Percentiles rank a stretch among this genome's conserved stretches.
phyloP scores from a whole-genome alignment of 2,797 vertebrate genomes.

The Psittacula derbiana region DNA sequence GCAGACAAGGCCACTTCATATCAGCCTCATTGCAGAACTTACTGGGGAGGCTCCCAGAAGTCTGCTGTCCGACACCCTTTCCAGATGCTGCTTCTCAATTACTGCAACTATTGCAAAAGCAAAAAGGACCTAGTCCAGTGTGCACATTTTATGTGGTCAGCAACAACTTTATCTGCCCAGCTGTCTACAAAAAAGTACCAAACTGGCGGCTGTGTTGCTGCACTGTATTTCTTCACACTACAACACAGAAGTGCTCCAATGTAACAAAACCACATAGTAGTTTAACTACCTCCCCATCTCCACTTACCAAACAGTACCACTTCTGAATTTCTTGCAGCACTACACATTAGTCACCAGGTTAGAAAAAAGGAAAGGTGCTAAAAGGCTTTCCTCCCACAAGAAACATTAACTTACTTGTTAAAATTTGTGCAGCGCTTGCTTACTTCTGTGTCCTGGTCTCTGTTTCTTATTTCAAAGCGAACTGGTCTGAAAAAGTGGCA shows the following conservation, averaged over 20 bases:
- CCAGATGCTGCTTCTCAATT: background rate
- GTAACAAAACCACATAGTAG: background rate
- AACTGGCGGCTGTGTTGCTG: background rate
- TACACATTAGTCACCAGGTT: background rate
- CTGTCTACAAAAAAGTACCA: background rate
- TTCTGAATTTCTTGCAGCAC: background rate
- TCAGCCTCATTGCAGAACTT: background rate
- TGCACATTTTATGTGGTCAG: rapidly evolving
- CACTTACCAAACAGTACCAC: background rate
- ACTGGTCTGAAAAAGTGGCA: background rate
- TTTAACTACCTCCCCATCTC: background rate
- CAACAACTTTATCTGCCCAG: background rate
- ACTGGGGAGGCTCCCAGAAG: rapidly evolving
- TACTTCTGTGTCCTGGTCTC: background rate
- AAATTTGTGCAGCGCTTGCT: background rate
- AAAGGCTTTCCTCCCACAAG: background rate
- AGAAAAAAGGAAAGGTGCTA: background rate
- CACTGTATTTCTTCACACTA: background rate
- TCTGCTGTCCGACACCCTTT: background rate
- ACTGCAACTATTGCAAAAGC: background rate
- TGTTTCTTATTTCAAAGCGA: background rate
- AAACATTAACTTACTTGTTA: background rate
- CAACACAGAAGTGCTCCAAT: background rate
- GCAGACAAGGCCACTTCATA: background rate
- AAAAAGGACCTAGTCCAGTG: background rate